Conservation (phyloP, 2,113 vertebrate species). For the Elanoides forficatus region DNA sequence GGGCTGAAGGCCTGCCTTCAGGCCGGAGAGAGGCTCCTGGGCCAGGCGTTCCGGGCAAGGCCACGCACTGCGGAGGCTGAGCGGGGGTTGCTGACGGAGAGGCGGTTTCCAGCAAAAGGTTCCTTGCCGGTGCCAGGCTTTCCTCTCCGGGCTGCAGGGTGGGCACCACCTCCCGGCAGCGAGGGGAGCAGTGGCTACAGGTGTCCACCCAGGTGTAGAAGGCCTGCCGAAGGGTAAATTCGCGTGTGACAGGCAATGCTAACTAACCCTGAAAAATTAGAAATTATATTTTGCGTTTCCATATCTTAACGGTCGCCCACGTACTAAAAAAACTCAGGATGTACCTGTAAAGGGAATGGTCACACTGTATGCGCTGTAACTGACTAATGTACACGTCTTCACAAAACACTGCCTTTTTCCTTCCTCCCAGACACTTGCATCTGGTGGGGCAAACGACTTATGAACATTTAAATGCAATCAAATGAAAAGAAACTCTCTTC, state of each 20-base stretch:
- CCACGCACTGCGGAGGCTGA: background rate
- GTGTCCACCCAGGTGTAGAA: rapidly evolving
- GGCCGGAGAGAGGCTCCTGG: background rate
- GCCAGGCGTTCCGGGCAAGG: rapidly evolving
- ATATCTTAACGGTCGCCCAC: rapidly evolving
- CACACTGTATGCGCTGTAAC: rapidly evolving
- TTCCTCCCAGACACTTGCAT: background rate
- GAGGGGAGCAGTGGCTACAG: rapidly evolving
- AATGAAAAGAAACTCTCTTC: background rate
- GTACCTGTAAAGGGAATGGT: rapidly evolving
- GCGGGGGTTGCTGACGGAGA: background rate
- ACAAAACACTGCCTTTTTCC: background rate
- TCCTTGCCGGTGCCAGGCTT: background rate
- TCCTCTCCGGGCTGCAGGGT: background rate
- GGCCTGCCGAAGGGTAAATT: background rate
- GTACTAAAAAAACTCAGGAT: rapidly evolving
- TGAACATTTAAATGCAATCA: rapidly evolving
- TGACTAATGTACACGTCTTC: rapidly evolving
- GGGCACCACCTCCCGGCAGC: background rate
- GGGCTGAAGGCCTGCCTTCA: background rate
- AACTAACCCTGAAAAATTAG: background rate
- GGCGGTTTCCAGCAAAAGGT: background rate
- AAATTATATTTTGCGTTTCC: rapidly evolving
- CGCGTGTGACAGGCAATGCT: rapidly evolving
- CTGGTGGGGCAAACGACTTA: background rate